Conservation (phyloP, 2,888 invertebrate genomes). For the Uloborus plumipes region DNA sequence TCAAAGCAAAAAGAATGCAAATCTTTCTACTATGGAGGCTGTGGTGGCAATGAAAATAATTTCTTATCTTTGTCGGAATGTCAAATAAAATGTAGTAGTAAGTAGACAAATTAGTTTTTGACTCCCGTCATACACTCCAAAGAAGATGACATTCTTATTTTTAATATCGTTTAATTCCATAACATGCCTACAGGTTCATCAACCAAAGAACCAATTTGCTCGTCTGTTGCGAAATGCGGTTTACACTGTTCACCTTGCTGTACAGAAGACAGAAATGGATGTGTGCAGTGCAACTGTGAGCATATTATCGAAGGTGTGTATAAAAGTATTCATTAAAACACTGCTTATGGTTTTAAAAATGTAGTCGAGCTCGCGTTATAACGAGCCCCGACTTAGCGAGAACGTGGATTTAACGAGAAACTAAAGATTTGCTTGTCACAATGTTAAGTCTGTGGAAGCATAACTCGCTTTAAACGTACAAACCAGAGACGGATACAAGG, state of each 20-base stretch:
- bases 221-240: conserved; percentile 40
- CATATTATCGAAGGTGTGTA: conserved; percentile 42
- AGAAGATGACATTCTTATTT: not conserved
- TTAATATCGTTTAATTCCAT: no score
- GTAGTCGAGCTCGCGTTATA: no score
- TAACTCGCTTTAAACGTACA: no score
- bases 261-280: conserved; percentile 45
- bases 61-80: conserved; percentile 80
- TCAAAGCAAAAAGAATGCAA: conserved; percentile 75
- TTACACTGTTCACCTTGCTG: conserved; percentile 56
- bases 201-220: conserved; percentile 34
- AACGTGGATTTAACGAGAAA: no score
- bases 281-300: conserved; percentile 50
- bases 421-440: no score
- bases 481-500: no score
- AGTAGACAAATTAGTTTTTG: not conserved
- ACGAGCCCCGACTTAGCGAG: no score
- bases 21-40: conserved; percentile 87
- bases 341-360: no score
- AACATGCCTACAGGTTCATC: conserved; percentile 14
- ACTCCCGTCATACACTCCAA: not conserved
- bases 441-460: no score
- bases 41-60: conserved; percentile 88
- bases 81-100: conserved; percentile 59
- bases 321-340: not conserved